A percentile compares a stretch with the other conserved stretches of the same genome.
These are phyloP conservation scores for Ceratoteleas bidentatus DNA, from an alignment of 1,140 invertebrate species.

Conservation along the genomic window DNA sequence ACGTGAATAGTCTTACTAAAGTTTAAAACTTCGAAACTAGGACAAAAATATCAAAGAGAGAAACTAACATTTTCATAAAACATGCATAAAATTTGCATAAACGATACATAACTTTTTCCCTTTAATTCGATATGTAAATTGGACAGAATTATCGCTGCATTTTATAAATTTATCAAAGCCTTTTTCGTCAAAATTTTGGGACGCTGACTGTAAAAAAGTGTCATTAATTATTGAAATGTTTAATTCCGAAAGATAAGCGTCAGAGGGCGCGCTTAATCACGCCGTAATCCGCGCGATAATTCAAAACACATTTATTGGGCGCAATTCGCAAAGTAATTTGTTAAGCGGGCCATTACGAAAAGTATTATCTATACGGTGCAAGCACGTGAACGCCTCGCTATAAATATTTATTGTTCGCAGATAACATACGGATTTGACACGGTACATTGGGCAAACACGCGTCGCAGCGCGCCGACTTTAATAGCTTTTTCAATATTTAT, in stretches of 20 bases:
- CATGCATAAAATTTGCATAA: no score
- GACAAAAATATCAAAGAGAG: no score
- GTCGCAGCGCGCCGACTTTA: constrained; percentile 20
- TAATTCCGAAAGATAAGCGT: constrained; percentile 4
- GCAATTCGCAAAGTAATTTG: constrained; percentile 36
- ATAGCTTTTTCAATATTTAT: constrained; percentile 32
- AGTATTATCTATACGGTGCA: constrained; percentile 45
- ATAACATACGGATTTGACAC: constrained; percentile 34
- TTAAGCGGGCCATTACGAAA: constrained; percentile 29
- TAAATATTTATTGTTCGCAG: constrained; percentile 48
- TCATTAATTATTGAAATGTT: no score
- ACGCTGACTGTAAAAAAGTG: neutral
- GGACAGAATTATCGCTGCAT: no score
- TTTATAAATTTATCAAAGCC: no score
- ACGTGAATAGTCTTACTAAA: no score
- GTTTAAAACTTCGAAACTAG: no score
- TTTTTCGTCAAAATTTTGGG: no score
- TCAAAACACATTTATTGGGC: constrained; percentile 31
- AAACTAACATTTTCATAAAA: no score
- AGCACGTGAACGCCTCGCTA: constrained; percentile 20
- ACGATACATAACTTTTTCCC: no score
- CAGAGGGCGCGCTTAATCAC: constrained; percentile 16
- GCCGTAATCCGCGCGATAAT: constrained; percentile 16
- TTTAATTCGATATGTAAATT: no score
- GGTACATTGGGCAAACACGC: constrained; percentile 21